Conservation (phyloP, 2,888 invertebrate species). For the Drosophila yooni region DNA sequence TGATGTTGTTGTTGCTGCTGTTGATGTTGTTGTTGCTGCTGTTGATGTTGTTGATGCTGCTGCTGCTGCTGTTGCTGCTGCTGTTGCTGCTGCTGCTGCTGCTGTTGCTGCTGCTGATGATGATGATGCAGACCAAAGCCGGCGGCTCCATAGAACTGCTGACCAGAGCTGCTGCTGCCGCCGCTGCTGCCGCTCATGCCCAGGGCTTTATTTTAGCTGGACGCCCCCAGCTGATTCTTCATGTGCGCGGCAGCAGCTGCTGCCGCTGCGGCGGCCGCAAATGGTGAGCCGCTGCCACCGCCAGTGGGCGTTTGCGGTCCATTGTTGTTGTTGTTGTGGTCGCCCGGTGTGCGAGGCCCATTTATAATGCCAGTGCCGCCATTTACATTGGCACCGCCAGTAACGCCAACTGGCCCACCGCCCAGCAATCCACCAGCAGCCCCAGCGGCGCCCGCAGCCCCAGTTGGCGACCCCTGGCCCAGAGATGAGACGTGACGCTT, state of each 20-base stretch:
- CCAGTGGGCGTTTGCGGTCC: slow-evolving; percentile 83
- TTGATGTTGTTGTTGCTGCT: slow-evolving; percentile 44
- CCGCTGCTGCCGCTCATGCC: slow-evolving; percentile 72
- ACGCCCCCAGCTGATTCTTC: slow-evolving; percentile 84
- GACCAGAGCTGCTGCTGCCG: slow-evolving; percentile 41
- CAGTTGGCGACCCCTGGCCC: slow-evolving; percentile 83
- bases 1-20: slow-evolving; percentile 34
- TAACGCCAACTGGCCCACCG: slow-evolving; percentile 67
- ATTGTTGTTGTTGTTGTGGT: slow-evolving; percentile 83
- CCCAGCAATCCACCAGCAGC: slow-evolving; percentile 64
- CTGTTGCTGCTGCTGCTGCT: slow-evolving; percentile 44
- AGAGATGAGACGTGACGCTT: slow-evolving; percentile 84
- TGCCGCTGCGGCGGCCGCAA: slow-evolving; percentile 80
- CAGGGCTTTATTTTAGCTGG: slow-evolving; percentile 85
- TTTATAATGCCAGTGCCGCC: slow-evolving; percentile 68
- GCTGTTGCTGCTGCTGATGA: slow-evolving; percentile 57
- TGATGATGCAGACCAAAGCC: slow-evolving; percentile 67
- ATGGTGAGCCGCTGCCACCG: slow-evolving; percentile 75
- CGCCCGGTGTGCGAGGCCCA: slow-evolving; percentile 84
- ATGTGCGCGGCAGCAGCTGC: slow-evolving; percentile 83
- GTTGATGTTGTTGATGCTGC: slow-evolving; percentile 32
- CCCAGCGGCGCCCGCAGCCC: slow-evolving; percentile 70
- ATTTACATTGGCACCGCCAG: slow-evolving; percentile 50
- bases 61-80: slow-evolving; percentile 37
- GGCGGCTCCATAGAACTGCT: slow-evolving; percentile 64